phyloP scores from a whole-genome alignment of 2,888 invertebrate genomes.

The Apamea sordens region DNA sequence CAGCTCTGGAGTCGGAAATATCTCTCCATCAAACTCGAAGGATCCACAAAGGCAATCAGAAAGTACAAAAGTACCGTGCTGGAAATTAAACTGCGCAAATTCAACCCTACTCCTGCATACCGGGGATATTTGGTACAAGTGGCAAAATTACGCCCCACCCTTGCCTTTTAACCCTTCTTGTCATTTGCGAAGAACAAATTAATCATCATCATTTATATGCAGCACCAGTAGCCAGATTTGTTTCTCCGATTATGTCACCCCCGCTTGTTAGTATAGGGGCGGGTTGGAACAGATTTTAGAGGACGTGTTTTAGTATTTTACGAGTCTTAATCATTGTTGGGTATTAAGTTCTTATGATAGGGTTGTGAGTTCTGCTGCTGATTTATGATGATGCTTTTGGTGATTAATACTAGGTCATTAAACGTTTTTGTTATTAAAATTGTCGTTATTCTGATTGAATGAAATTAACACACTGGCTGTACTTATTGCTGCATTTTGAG shows the following conservation, averaged over 20 bases:
- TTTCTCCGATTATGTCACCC: conserved; percentile 90
- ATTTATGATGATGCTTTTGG: conserved; percentile 35
- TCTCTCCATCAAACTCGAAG: conserved; percentile 88
- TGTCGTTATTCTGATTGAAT: conserved; percentile 13
- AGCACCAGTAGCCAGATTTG: conserved; percentile 89
- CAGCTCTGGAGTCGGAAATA: conserved; percentile 87
- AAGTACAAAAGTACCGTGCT: conserved; percentile 80
- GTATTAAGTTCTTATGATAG: conserved; percentile 61
- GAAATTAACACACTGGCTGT: neutral
- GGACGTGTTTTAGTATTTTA: conserved; percentile 84
- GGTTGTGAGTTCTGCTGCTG: conserved; percentile 46
- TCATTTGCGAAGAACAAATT: conserved; percentile 90
- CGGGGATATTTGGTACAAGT: conserved; percentile 84
- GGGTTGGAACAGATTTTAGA: conserved; percentile 83
- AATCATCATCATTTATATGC: conserved; percentile 91
- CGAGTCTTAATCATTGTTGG: conserved; percentile 78
- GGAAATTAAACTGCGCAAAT: conserved; percentile 85
- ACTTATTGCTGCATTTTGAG: accelerated
- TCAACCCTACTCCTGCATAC: conserved; percentile 77
- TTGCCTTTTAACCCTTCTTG: conserved; percentile 89
- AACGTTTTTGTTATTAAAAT: conserved; percentile 8
- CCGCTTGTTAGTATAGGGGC: conserved; percentile 84
- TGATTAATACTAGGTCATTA: conserved; percentile 33
- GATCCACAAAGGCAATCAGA: conserved; percentile 88
- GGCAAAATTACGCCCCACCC: conserved; percentile 82